Base-by-base conservation (phyloP, 1,140 invertebrate species). In the Mycetomoellerius zeteki region DNA sequence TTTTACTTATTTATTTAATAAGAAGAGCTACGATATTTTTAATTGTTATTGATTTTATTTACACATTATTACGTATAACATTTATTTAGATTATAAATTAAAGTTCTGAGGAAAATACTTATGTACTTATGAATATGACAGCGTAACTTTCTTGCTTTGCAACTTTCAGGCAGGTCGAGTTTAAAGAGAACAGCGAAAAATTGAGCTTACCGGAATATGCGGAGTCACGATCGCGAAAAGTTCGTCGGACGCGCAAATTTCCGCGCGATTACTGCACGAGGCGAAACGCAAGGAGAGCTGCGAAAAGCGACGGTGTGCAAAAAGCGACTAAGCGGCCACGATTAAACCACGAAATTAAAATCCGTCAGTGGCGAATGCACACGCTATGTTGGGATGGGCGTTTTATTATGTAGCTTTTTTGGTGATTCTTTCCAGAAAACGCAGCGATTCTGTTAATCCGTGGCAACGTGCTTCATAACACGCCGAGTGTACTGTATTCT, bases 311-410 rank as follows among this genome's bases (percentile, higher is more conserved):
- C 21, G 7, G 19, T 82, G 19, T 73, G 69, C 24, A 60, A 73
- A 73, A 73, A 30, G 24, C 30, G 27, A 73, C 52, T 60, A 47
- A 60, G 43, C 69, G 47, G 19, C 62, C 47, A 30, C 82, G 47
- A 86, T 86, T 67, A 76, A 84, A 47, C 54, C 30, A 16, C 67
- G 14, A 87, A 87, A 87, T 86, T 87, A 80, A 88, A 90, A 80
- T 78, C 27, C 58, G n/a, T 62, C 72, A 24, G 58, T 58, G n/a
- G 7, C 16, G 64, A 69, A 43, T 58, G 37, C 60, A 65, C 27
- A 30, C 19, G 76, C 16, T 24, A 4, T 7, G 12, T 21, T 21
- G 80, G n/a, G 62, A 33, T 24, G 43, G 2, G 30, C 69, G 37
- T 60, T 84, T 75, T 75, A 75, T 72, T 58, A 52, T 37, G 33